Evolutionary conservation across 2,797 vertebrate species (phyloP).

Genomic region (Falco rusticolus): DNA sequence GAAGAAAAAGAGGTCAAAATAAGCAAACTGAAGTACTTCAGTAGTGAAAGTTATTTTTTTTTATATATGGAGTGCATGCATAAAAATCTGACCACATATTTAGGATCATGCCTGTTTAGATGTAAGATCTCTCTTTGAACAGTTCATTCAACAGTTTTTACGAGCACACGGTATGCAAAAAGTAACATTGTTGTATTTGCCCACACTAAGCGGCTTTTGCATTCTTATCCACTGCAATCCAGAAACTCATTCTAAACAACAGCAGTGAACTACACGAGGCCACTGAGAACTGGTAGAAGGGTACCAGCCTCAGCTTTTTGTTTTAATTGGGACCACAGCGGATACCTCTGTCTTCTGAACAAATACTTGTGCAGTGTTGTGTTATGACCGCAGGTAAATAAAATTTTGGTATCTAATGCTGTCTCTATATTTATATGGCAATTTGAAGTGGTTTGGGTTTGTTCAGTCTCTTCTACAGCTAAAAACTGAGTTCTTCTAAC

Average conservation of each 20-base stretch:
- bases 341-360: background rate
- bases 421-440: background rate
- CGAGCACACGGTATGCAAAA: background rate
- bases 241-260: background rate
- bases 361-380: background rate
- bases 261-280: background rate
- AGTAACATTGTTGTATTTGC: accelerated
- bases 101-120: background rate
- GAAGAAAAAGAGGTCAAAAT: background rate
- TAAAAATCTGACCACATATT: background rate
- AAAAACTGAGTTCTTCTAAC: background rate
- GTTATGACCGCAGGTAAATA: background rate
- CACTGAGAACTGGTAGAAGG: background rate
- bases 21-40: background rate
- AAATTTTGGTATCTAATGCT: background rate
- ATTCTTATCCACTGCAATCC: background rate
- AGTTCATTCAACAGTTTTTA: background rate
- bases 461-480: background rate
- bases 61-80: accelerated
- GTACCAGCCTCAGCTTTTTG: background rate
- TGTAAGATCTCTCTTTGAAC: background rate
- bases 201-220: background rate
- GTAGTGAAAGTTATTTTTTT: background rate
- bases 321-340: background rate
- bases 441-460: background rate